These are phyloP conservation scores for Hippasteria phrygiana DNA, from an alignment of 53 echinoderm and acorn worm species.

Conservation along the genomic window DNA sequence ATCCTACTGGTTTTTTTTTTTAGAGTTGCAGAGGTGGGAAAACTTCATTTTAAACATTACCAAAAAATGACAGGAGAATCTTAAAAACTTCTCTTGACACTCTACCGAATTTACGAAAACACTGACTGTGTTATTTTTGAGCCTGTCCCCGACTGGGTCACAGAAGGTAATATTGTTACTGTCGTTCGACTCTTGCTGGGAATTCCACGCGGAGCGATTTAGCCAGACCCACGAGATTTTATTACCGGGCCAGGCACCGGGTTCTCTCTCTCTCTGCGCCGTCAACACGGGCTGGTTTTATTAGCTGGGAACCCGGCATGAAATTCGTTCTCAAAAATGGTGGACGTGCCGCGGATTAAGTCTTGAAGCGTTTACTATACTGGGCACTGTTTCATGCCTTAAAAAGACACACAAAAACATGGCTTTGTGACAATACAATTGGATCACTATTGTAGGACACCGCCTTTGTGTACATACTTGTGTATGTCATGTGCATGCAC, in stretches of 20 bases:
- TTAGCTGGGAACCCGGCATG: constrained; percentile 27
- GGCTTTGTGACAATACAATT: no score
- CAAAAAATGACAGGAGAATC: no score
- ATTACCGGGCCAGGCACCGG: constrained; percentile 20
- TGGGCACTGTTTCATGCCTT: no score
- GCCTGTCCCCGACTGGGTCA: constrained; percentile 21
- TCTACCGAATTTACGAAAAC: neutral
- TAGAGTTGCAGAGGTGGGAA: no score
- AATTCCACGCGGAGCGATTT: constrained; percentile 31
- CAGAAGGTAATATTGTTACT: constrained; percentile 53
- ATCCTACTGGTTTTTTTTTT: no score
- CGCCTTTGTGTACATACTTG: no score
- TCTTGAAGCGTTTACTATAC: neutral
- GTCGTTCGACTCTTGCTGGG: constrained; percentile 10
- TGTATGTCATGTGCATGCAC: no score
- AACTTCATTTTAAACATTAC: no score
- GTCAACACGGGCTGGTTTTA: neutral
- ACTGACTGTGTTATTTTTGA: neutral
- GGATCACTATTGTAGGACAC: no score
- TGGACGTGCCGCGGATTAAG: neutral
- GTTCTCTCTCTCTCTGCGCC: neutral
- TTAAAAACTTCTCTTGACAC: no score
- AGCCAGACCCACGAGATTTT: constrained; percentile 25
- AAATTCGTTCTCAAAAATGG: neutral
- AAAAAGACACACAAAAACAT: no score